Evolutionary conservation across 2,888 invertebrate species (phyloP), one percentile per base, ranked within the genome.

Genomic region (Caradrina kadenii): DNA sequence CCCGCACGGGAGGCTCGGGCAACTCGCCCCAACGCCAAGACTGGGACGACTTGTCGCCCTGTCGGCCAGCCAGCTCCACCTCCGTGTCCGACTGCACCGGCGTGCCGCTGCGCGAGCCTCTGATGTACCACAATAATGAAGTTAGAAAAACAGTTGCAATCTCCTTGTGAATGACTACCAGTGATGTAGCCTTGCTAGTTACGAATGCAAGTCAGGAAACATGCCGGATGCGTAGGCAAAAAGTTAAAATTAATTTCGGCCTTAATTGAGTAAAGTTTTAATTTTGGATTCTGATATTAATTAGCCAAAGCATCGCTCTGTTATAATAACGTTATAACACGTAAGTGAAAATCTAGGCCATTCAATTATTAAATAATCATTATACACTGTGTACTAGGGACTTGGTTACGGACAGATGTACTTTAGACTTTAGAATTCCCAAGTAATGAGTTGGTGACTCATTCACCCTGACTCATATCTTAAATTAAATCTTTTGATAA

Each of bases 11-110:
- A 21, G 96, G 96, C 82, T 94, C 96, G 0, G 98, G 98, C 80
- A 99, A 94, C 90, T 98, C 98, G 22, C 99, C 99, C 99, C 99
- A 98, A 81, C 98, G 97, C 99, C 99, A 98, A 67, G 98, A 98
- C 88, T 97, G 97, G 68, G 95, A 96, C 26, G 92, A 93, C 88
- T 97, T 96, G 82, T 95, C 95, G 1, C 92, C 94, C 26, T 88
- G n/a, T 82, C 84, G 15, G 66, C 90, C 95, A 73, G 96, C 97
- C 87, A 97, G 95, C 93, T 99, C 99, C 88, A 98, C 97, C 91
- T 99, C 99, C 0, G 99, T 99, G 93, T 99, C 99, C 53, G 99
- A 99, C 91, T 99, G 99, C 74, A 98, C 97, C 10, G 99, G 99
- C 17, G 98, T 98, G 78, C 97, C 97, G 50, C 98, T 97, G 72